Base-by-base conservation (phyloP, 1,140 invertebrate genomes). In the Sycobia sp. region DNA sequence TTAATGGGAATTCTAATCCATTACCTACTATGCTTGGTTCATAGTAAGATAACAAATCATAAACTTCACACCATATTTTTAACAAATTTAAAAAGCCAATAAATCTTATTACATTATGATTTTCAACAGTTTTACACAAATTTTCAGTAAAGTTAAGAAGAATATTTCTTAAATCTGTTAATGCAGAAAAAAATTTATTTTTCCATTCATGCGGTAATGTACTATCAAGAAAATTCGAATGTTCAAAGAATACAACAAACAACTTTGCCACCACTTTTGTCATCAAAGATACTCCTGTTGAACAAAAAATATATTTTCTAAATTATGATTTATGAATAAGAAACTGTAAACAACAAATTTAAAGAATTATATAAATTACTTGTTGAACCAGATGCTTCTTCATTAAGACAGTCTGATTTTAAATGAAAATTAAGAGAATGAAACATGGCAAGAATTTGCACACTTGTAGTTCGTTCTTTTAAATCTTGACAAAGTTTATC, bases 401-500 rank as follows among this genome's bases (percentile, higher is more conserved):
- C 23, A 44, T 41, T 25, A 29, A 64, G 5, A 38, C 66, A 67
- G 49, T 67, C 55, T 16, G 65, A 38, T 44, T 58, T 62, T 8
- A 66, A 58, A 22, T 66, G 65, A 51, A 32, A 62, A 13, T 38
- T 20, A 23, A 66, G 44, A 18, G 62, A 57, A 10, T 46, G 18
- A 46, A 65, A 39, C 3, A 65, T 65, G 14, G 55, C 41, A 2
- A 65, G 11, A 29, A 59, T 44, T 59, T 65, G 62, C 29, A 32
- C 18, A 59, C 22, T 65, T 8, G 55, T 65, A 20, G 55, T 65
- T 8, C n/a, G 22, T 38, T 13, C 38, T 39, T 59, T 65, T 16
- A 65, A 58, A 18, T 58, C 62, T 65, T 65, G 10, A 7, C 9
- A 46, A 11, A 58, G 59, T 39, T 54, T 22, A 36, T 3, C 7